Base-by-base conservation (phyloP, 37 sponge, comb jelly and placozoan genomes). In the Chondrosia reniformis region DNA sequence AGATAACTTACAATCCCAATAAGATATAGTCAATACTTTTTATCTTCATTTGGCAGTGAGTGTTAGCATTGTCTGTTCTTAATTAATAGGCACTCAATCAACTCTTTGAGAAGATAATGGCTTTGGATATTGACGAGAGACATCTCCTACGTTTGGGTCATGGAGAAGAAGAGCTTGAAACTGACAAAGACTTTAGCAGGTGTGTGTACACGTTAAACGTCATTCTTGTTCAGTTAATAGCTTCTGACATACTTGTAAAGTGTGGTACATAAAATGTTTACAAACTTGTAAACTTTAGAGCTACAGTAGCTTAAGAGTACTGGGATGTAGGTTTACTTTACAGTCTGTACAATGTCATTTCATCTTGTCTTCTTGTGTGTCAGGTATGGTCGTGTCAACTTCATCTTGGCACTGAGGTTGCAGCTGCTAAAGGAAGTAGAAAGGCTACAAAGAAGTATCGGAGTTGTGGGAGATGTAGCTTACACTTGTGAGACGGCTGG, bases 401-500 rank as follows among this genome's bases (percentile, higher is more conserved):
- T 92, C 92, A 98, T 98, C 45, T 88, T 98, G 13, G 86, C 86
- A 17, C 86, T 93, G 78, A 45, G 99, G 38, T 80, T 95, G 83
- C 89, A 95, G 72, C 87, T 98, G 43, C 84, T 98, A 22, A 79
- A 88, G 46, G 99, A 98, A 66, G 99, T 98, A 49, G 88, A 89
- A 88, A 78, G 96, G 76, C 87, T 98, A 59, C 89, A 92, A 84
- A 72, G 81, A 44, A 98, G 96, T 78, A 76, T 98, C 32, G 89
- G 84, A 31, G 94, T 98, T 7, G 33, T 54, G 15, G 99, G 99
- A 19, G 99, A 98, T 80, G 96, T 98, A 34, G 76, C 96, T 12
- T 98, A 98, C 89, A 98, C 96, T n/a, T 98, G 99, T 64, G 99
- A 98, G 74, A 98, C 99, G 33, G 94, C 99, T 42, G 89, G 89